phyloP scores from a whole-genome alignment of 1,140 invertebrate genomes.

The Magallana gigas region DNA sequence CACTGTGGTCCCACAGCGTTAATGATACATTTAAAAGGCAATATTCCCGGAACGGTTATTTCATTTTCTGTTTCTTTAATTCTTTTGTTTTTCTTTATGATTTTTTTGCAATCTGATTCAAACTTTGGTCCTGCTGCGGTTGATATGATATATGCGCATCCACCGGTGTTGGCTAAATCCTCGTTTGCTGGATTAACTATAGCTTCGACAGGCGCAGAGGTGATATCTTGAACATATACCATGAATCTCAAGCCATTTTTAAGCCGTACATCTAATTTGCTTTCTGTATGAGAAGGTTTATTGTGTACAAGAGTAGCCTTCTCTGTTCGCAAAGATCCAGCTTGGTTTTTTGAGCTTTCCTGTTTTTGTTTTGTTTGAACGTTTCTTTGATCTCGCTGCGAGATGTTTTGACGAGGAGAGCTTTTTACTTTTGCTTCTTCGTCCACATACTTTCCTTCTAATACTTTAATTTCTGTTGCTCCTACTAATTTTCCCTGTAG shows the following conservation, averaged over 20 bases:
- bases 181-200: constrained; percentile 95
- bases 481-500: too few species aligned
- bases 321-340: too few species aligned
- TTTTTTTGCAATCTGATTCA: constrained; percentile 55
- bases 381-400: background rate
- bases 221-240: constrained; percentile 86
- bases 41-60: background rate
- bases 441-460: background rate
- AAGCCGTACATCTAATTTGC: background rate
- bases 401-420: background rate
- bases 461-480: too few species aligned
- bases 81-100: constrained; percentile 49
- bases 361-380: background rate
- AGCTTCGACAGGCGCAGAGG: constrained; percentile 89
- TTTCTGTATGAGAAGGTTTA: too few species aligned
- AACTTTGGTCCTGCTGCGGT: constrained; percentile 57
- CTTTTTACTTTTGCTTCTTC: background rate
- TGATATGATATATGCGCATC: constrained; percentile 90
- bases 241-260: background rate
- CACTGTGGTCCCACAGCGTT: constrained; percentile 43
- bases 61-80: constrained; percentile 46
- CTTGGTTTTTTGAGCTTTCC: background rate
- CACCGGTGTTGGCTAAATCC: constrained; percentile 87
- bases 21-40: background rate
- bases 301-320: too few species aligned